Evolutionary conservation across 2,888 invertebrate species (phyloP), one percentile per base, ranked within the genome.

Genomic region (Hypercompe scribonia): DNA sequence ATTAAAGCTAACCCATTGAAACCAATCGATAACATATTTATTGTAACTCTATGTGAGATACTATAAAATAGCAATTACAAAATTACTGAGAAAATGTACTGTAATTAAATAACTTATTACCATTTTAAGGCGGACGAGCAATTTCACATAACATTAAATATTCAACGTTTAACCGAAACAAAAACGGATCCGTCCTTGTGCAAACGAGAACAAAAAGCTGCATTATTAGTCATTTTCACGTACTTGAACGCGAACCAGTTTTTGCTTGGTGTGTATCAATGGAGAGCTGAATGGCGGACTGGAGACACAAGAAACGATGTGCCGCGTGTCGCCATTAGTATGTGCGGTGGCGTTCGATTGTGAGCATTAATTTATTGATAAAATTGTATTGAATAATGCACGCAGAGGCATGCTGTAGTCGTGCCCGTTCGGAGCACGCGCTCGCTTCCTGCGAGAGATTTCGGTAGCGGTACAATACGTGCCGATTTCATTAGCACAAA

Each of bases 291-390:
- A 95, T 95, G 95, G 90, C 87, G 84, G 79, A 81, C 81, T 79
- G 85, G 79, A 68, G 73, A 75, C 67, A 84, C 89, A 94, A 95
- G 94, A 95, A 94, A 90, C 84, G 87, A 86, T 84, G 83, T 90
- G 90, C 93, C 91, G 92, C 94, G 94, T 95, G 95, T 93, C 92
- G 90, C 87, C 92, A 94, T 95, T 94, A 95, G 94, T 95, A 95
- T 95, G 94, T 91, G 91, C 86, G 88, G 90, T 89, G 89, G 90
- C 88, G 87, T 90, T 85, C 92, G 90, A 91, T 91, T 93, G 93
- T 92, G 90, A 93, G 93, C 94, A 93, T 94, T 93, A 93, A 95
- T 95, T 95, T 95, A 95, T 94, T 93, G 95, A 92, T 91, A 92
- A 92, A 92, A 91, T 88, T 90, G 91, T 90, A 91, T 91, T 93